These are phyloP conservation scores for Amiota minor DNA, from an alignment of 2,888 invertebrate genomes.

Conservation along the genomic window DNA sequence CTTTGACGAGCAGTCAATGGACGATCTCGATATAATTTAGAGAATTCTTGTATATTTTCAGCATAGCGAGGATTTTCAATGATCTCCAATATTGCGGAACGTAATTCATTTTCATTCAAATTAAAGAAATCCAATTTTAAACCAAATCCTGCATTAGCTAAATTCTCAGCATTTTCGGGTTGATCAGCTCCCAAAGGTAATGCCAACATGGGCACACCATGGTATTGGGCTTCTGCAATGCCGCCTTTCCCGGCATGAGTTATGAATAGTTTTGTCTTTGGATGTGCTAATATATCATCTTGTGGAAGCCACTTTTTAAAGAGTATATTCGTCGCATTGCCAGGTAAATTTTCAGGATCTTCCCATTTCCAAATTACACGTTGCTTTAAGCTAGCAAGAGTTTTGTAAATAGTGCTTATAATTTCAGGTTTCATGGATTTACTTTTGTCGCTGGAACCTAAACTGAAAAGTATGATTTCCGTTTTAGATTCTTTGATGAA, in stretches of 20 bases:
- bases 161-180: slow-evolving; percentile 48
- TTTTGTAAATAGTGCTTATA: slow-evolving; percentile 75
- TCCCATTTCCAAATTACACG: slow-evolving; percentile 83
- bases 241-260: slow-evolving; percentile 80
- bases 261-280: slow-evolving; percentile 77
- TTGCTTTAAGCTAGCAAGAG: slow-evolving; percentile 77
- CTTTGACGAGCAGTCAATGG: slow-evolving; percentile 74
- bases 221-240: slow-evolving; percentile 77
- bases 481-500: slow-evolving; percentile 70
- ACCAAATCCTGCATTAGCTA: slow-evolving; percentile 52
- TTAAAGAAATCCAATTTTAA: slow-evolving; percentile 42
- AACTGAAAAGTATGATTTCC: slow-evolving; percentile 72
- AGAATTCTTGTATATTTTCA: slow-evolving; percentile 69
- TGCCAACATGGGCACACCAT: slow-evolving; percentile 75
- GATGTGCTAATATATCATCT: slow-evolving; percentile 77
- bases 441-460: slow-evolving; percentile 72
- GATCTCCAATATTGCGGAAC: slow-evolving; percentile 46
- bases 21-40: slow-evolving; percentile 74
- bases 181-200: slow-evolving; percentile 62
- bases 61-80: slow-evolving; percentile 52
- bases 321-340: slow-evolving; percentile 71
- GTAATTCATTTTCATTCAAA: slow-evolving; percentile 42
- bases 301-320: slow-evolving; percentile 79
- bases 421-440: slow-evolving; percentile 74
- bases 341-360: slow-evolving; percentile 73